Evolutionary conservation across 2,113 vertebrate genomes (phyloP).

Genomic region (Chionomys nivalis): DNA sequence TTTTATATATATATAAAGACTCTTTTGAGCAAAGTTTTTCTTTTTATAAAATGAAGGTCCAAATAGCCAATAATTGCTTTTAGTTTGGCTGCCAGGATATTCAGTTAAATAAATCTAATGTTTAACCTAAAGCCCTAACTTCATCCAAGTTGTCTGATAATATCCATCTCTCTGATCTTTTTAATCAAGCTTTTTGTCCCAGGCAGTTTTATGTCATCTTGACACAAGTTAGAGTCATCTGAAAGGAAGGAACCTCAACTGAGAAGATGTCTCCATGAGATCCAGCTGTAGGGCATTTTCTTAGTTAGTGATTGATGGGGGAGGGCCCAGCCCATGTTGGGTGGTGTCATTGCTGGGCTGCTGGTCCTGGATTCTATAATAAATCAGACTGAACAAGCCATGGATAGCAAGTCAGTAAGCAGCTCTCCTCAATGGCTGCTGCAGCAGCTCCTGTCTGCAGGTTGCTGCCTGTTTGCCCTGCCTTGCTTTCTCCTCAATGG

Average conservation of each 20-base stretch:
- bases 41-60: slow-evolving; percentile 18
- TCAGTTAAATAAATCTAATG: slow-evolving; percentile 24
- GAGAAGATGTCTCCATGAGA: background rate
- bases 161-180: slow-evolving; percentile 14
- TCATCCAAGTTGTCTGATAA: slow-evolving; percentile 20
- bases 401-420: background rate
- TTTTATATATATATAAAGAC: too few species aligned
- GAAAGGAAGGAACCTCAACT: background rate
- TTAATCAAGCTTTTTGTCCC: background rate
- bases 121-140: slow-evolving; percentile 33
- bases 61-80: background rate
- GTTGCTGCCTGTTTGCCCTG: background rate
- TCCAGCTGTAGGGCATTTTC: background rate
- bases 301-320: background rate
- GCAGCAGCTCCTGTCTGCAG: background rate
- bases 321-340: background rate
- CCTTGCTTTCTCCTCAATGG: background rate
- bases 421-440: background rate
- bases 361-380: background rate
- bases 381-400: background rate
- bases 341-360: background rate
- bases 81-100: slow-evolving; percentile 34
- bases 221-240: background rate
- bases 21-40: background rate
- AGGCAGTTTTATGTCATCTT: background rate